Evolutionary conservation across 2,888 invertebrate genomes (phyloP).

Genomic region (Caenorhabditis sp.): DNA sequence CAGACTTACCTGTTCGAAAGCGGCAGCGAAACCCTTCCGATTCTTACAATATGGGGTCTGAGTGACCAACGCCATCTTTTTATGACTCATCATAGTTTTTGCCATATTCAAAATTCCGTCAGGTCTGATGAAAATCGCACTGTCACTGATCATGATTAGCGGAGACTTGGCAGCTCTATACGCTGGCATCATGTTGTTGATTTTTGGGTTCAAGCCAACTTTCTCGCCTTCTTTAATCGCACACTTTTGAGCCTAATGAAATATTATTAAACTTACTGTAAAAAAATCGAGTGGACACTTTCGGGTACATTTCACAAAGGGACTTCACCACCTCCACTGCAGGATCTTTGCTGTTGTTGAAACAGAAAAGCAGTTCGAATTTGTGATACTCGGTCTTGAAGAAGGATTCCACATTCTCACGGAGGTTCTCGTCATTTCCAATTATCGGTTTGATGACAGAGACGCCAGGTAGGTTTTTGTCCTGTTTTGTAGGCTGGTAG

Average conservation of each 20-base stretch:
- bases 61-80: conserved; percentile 87
- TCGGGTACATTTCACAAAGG: conserved; percentile 89
- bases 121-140: conserved; percentile 85
- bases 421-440: conserved; percentile 92
- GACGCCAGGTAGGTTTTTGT: conserved; percentile 83
- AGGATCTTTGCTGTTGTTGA: conserved; percentile 91
- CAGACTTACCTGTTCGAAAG: conserved; percentile 87
- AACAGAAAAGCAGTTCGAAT: conserved; percentile 93
- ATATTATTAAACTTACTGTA: conserved; percentile 75
- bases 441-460: conserved; percentile 94
- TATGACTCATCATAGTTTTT: conserved; percentile 43
- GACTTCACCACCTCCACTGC: conserved; percentile 88
- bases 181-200: conserved; percentile 98
- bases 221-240: conserved; percentile 85
- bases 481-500: conserved; percentile 32
- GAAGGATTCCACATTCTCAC: conserved; percentile 92
- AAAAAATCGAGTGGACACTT: too few species aligned
- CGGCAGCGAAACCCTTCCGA: conserved; percentile 93
- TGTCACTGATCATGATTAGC: conserved; percentile 71
- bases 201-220: conserved; percentile 98
- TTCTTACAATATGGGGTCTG: conserved; percentile 98
- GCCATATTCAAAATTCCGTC: conserved; percentile 97
- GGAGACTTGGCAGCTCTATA: conserved; percentile 85
- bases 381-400: conserved; percentile 92
- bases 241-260: background rate